These are phyloP conservation scores for Disparrhopalites patrizii DNA, from an alignment of 2,888 invertebrate genomes.

Conservation along the genomic window DNA sequence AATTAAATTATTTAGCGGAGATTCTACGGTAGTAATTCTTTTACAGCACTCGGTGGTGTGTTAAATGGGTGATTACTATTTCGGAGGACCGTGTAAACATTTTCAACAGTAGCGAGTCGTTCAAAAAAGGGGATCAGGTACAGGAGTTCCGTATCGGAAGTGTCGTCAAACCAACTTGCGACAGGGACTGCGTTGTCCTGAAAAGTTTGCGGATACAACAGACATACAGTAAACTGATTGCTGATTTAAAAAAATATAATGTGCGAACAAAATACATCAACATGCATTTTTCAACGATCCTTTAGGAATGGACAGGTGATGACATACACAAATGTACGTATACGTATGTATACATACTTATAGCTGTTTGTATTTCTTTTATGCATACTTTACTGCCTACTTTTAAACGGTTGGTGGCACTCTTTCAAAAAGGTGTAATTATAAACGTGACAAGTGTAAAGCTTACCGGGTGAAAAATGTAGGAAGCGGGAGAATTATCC, in stretches of 20 bases:
- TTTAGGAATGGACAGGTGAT: too few species aligned
- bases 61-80: slow-evolving; percentile 78
- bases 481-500: slow-evolving; percentile 99
- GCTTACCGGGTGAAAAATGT: slow-evolving; percentile 94
- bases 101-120: slow-evolving; percentile 91
- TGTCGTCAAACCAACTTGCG: slow-evolving; percentile 99
- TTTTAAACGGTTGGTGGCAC: too few species aligned
- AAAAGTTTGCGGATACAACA: background rate
- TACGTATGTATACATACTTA: too few species aligned
- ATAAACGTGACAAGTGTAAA: too few species aligned
- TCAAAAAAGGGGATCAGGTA: slow-evolving; percentile 98
- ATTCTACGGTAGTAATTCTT: slow-evolving; percentile 29
- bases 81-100: slow-evolving; percentile 91
- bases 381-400: too few species aligned
- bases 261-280: too few species aligned
- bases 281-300: too few species aligned
- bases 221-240: too few species aligned
- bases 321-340: too few species aligned
- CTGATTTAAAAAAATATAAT: too few species aligned
- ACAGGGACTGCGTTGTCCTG: slow-evolving; percentile 70
- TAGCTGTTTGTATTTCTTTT: too few species aligned
- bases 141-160: slow-evolving; percentile 91
- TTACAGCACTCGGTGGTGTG: slow-evolving; percentile 29
- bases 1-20: slow-evolving; percentile 19
- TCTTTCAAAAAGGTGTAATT: too few species aligned